These are phyloP conservation scores for Philypnodon macrostomus DNA, from an alignment of 2,797 vertebrate genomes.

Conservation along the genomic window DNA sequence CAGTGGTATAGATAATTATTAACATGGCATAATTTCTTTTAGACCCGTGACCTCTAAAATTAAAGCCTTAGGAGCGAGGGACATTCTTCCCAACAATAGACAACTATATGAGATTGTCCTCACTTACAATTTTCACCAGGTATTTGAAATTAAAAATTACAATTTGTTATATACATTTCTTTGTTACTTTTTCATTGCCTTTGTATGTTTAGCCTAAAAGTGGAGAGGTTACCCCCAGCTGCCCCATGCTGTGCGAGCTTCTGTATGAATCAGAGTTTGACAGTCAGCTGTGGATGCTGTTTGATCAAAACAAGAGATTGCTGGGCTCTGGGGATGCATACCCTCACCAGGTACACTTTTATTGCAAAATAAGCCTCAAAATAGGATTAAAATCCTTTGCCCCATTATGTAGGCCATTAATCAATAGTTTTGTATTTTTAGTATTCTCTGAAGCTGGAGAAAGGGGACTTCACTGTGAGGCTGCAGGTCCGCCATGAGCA, in stretches of 20 bases:
- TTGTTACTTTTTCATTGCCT: background rate
- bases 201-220: conserved; percentile 85
- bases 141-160: conserved; percentile 40
- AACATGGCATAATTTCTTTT: background rate
- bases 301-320: conserved; percentile 96
- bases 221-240: conserved; percentile 96
- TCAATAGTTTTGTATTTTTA: conserved; percentile 44
- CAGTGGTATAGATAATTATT: background rate
- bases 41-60: conserved; percentile 92
- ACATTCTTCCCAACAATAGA: conserved; percentile 92
- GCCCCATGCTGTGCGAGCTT: conserved; percentile 92
- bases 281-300: conserved; percentile 97
- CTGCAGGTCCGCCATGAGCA: conserved; percentile 96
- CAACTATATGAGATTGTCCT: conserved; percentile 95
- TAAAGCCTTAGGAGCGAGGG: conserved; percentile 89
- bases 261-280: conserved; percentile 98
- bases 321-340: conserved; percentile 97
- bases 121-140: conserved; percentile 95
- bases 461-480: conserved; percentile 94
- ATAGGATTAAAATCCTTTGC: background rate
- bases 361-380: background rate
- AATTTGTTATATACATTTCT: background rate
- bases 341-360: conserved; percentile 89
- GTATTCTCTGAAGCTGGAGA: conserved; percentile 98
- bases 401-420: background rate